A percentile compares a stretch with the other conserved stretches of the same genome.
Evolutionary conservation across 2,113 vertebrate species (phyloP).

Genomic region (Noturus placidus): DNA sequence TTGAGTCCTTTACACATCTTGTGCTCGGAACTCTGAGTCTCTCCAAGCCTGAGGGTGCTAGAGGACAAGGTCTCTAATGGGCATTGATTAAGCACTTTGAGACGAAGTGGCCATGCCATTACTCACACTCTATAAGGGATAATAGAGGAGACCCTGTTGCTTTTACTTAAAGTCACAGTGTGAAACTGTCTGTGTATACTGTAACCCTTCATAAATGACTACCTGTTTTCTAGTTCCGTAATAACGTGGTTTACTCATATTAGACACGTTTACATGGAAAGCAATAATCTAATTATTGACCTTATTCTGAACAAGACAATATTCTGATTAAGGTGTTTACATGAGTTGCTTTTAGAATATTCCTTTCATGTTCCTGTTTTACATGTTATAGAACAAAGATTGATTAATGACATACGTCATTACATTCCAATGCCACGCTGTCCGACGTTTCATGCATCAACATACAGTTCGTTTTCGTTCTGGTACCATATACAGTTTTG

Average conservation of each 20-base stretch:
- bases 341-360: no score
- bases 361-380: no score
- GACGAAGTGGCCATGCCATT: slow-evolving; percentile 39
- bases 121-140: slow-evolving; percentile 24
- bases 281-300: no score
- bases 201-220: slow-evolving; percentile 7
- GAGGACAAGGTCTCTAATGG: slow-evolving; percentile 48
- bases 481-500: no score
- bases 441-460: no score
- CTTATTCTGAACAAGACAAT: no score
- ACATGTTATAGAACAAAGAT: no score
- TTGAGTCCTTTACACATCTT: slow-evolving; percentile 24
- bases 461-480: no score
- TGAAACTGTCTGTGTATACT: background rate
- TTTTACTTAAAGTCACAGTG: slow-evolving; percentile 18
- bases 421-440: no score
- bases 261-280: no score
- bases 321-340: no score
- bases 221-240: slow-evolving; percentile 1
- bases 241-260: background rate
- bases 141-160: slow-evolving; percentile 14
- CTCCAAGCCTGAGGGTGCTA: slow-evolving; percentile 44
- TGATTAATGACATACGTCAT: no score
- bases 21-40: slow-evolving; percentile 22
- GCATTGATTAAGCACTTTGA: slow-evolving; percentile 52